These are phyloP conservation scores for Stenodera caucasica DNA, from an alignment of 2,888 invertebrate species.

Conservation along the genomic window DNA sequence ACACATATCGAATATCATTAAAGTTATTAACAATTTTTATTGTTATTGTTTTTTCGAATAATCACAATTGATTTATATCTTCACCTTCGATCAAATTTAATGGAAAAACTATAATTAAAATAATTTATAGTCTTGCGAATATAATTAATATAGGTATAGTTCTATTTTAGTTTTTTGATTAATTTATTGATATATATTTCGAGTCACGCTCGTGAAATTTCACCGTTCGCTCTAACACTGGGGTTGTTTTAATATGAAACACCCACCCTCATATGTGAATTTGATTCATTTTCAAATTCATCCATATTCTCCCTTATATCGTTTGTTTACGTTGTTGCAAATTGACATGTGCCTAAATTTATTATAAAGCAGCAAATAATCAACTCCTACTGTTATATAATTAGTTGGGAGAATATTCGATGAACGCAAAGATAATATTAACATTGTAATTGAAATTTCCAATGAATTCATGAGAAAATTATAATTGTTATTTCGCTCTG, in stretches of 20 bases:
- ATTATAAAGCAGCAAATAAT: neutral
- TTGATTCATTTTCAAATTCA: neutral
- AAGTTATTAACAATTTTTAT: too few species aligned
- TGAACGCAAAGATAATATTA: neutral
- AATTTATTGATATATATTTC: neutral
- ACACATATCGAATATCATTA: too few species aligned
- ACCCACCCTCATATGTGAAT: neutral
- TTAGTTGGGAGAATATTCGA: neutral
- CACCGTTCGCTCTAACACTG: neutral
- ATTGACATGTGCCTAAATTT: conserved; percentile 1
- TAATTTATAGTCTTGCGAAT: too few species aligned
- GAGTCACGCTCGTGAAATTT: neutral
- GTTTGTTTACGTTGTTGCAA: neutral
- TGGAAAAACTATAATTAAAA: too few species aligned
- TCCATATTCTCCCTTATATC: too few species aligned
- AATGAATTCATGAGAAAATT: conserved; percentile 7
- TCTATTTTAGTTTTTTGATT: neutral
- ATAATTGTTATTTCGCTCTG: neutral
- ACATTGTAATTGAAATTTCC: neutral
- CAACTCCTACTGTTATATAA: neutral
- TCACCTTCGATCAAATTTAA: too few species aligned
- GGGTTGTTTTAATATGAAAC: neutral
- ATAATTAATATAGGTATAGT: neutral
- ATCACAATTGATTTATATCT: too few species aligned
- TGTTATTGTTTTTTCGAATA: too few species aligned